Evolutionary conservation across 2,797 vertebrate species (phyloP), one percentile per base, ranked within the genome.

Genomic region (Melanotaenia maccullochi): DNA sequence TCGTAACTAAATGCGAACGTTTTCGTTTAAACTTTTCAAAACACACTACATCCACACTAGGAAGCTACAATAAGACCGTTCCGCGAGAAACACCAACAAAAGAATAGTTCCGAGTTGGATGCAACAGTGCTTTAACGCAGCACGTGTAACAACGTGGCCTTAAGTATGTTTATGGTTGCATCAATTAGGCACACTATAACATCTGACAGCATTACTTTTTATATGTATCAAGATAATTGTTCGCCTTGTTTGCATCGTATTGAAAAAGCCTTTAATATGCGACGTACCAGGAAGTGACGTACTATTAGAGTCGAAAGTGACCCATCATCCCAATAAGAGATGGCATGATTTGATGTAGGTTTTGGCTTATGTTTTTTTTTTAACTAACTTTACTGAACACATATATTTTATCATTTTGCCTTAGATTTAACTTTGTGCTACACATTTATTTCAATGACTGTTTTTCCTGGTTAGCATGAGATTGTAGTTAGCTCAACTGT

Each of bases 321-420:
- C 92, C 89, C 58, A 87, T 90, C 91, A 92, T 92, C 90, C 90
- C 87, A 93, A 93, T 76, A 72, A 88, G 81, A 90, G 88, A 72
- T 75, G 59, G 78, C 33, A 12, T 25, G 14, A 2, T 28, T 33
- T 38, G 20, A 54, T 64, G 9, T 22, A 44, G n/a, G 42, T 85
- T 56, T 56, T 22, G 5, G 36, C 5, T 13, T 3, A 52, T 2
- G 44, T 2, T 54, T 2, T 54, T 2, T 54, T 56, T 33, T 56
- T 33, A 0, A 2, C 1, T 1, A 5, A 30, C 13, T 0, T 14
- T 4, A 3, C 11, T 1, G 0, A 11, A 20, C 2, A 18, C 32
- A 2, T 49, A 1, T 36, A 32, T 49, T 2, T 4, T 9, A 44
- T 3, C 18, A 0, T 9, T 55, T 54, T 0, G 33, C 0, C 0